phyloP scores from a whole-genome alignment of 2,888 invertebrate genomes.

The Harpagoxenus sublaevis region DNA sequence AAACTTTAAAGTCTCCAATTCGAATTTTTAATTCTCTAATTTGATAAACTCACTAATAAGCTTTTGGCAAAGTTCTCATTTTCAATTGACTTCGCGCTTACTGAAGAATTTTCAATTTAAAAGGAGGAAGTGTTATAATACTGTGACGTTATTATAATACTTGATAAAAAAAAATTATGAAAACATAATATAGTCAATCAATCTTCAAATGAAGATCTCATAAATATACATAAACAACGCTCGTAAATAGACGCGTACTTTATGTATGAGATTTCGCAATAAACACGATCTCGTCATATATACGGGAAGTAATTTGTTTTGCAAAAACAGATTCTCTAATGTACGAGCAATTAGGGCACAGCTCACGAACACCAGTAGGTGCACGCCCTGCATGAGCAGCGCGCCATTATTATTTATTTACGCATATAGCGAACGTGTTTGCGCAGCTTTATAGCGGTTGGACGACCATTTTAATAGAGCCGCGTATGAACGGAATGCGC shows the following conservation, averaged over 20 bases:
- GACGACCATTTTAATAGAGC: conserved; percentile 39
- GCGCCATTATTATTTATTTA: conserved; percentile 43
- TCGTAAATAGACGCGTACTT: background rate
- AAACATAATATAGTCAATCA: background rate
- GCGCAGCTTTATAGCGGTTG: background rate
- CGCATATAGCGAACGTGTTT: background rate
- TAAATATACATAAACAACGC: background rate
- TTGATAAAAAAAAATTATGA: background rate
- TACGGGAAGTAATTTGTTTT: conserved; percentile 11
- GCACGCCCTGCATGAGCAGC: background rate
- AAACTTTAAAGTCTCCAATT: background rate
- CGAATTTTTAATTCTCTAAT: background rate
- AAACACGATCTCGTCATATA: background rate
- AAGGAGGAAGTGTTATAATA: background rate
- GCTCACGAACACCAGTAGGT: background rate
- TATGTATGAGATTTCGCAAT: conserved; percentile 16
- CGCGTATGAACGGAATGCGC: background rate
- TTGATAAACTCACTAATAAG: background rate
- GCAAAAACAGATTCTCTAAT: conserved; percentile 27
- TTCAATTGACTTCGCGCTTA: background rate
- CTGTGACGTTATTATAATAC: background rate
- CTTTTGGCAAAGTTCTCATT: background rate
- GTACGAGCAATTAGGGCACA: conserved; percentile 18
- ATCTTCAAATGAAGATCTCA: background rate
- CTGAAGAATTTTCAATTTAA: background rate